A percentile compares a stretch with the other conserved stretches of the same genome.
phyloP scores from a whole-genome alignment of 1,140 invertebrate species.

The Pogonus chalceus region DNA sequence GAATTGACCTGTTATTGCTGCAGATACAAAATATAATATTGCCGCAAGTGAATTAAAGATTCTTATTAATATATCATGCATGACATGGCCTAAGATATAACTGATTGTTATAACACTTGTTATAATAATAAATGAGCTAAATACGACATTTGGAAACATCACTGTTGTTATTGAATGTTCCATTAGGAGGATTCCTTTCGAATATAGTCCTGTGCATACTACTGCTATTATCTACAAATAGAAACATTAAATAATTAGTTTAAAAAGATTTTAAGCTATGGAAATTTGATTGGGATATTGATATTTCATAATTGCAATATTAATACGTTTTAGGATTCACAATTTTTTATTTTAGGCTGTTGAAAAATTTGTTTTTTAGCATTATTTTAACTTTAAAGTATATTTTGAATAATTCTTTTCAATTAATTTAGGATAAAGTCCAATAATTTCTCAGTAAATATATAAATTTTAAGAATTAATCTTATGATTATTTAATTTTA shows the following conservation, averaged over 20 bases:
- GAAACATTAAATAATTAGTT: slow-evolving; percentile 6
- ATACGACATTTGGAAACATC: slow-evolving; percentile 21
- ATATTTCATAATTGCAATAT: too few species aligned
- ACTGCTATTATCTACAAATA: slow-evolving; percentile 14
- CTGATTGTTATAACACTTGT: slow-evolving; percentile 19
- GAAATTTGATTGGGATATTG: too few species aligned
- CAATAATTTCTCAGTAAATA: too few species aligned
- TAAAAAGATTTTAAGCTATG: slow-evolving; percentile 12
- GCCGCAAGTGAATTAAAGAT: slow-evolving; percentile 18
- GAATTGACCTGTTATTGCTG: not conserved
- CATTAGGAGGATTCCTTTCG: slow-evolving; percentile 12
- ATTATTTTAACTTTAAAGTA: too few species aligned
- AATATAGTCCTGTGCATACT: slow-evolving; percentile 18
- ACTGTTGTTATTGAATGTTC: slow-evolving; percentile 8
- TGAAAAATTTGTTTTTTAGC: too few species aligned
- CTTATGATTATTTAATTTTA: too few species aligned
- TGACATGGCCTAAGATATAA: slow-evolving; percentile 18
- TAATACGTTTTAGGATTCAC: too few species aligned
- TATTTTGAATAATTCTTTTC: too few species aligned
- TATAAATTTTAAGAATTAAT: too few species aligned
- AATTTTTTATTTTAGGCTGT: too few species aligned
- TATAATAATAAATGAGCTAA: slow-evolving; percentile 21
- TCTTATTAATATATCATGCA: slow-evolving; percentile 19
- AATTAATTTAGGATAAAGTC: too few species aligned
- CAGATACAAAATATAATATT: slow-evolving; percentile 19